phyloP scores from a whole-genome alignment of 2,888 invertebrate species.

The Drosophila recens region DNA sequence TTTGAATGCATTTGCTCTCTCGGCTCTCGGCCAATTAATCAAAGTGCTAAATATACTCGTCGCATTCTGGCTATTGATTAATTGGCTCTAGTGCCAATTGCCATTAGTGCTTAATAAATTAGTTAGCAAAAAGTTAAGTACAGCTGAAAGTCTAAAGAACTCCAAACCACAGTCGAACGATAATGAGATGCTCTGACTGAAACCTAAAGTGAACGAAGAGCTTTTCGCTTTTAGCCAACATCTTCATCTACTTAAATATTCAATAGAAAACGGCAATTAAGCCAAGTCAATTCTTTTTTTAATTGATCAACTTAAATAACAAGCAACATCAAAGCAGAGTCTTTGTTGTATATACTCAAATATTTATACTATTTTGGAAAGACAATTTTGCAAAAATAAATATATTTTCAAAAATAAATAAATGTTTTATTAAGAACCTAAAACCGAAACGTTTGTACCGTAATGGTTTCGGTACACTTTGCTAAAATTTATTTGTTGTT shows the following conservation, averaged over 20 bases:
- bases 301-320: not conserved
- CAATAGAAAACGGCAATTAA: conserved; percentile 15
- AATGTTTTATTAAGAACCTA: too few relatives aligned
- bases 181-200: conserved; percentile 35
- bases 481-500: too few relatives aligned
- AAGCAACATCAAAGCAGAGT: not conserved
- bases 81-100: conserved; percentile 65
- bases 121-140: conserved; percentile 47
- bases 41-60: conserved; percentile 58
- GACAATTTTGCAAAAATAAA: not conserved
- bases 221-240: not conserved
- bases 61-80: conserved; percentile 63
- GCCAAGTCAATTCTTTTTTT: not conserved
- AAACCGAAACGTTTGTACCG: too few relatives aligned
- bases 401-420: too few relatives aligned
- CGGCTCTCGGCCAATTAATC: conserved; percentile 60
- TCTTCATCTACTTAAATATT: conserved; percentile 4
- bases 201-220: not conserved
- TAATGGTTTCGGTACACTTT: too few relatives aligned
- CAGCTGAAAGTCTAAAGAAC: conserved; percentile 12
- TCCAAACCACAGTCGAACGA: conserved; percentile 19
- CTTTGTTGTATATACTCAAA: not conserved
- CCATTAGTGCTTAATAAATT: conserved; percentile 75
- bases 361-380: not conserved
- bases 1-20: conserved; percentile 63